Conservation (phyloP, 2,888 invertebrate species). For the Philonicus albiceps region DNA sequence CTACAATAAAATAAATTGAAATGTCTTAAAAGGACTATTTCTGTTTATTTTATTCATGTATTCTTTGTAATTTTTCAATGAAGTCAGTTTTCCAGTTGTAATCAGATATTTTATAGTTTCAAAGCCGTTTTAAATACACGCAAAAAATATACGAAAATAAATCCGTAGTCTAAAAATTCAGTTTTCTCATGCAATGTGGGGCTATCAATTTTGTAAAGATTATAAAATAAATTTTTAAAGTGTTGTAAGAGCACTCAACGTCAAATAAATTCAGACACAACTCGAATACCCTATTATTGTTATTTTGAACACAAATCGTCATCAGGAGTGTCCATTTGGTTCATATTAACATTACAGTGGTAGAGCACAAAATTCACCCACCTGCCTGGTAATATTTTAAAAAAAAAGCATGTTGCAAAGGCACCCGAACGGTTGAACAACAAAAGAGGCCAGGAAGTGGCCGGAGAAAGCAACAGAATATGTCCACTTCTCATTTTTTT, state of each 20-base stretch:
- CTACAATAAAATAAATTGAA: too few species aligned
- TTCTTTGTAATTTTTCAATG: too few species aligned
- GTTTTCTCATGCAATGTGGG: neutral
- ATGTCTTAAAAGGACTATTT: too few species aligned
- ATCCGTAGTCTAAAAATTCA: neutral
- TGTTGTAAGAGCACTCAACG: neutral
- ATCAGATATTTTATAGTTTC: too few species aligned
- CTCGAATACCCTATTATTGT: neutral
- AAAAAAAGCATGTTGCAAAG: neutral
- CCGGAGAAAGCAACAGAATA: conserved; percentile 16
- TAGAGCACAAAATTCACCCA: neutral
- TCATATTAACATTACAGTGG: neutral
- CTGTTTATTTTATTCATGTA: too few species aligned
- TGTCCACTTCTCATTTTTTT: conserved; percentile 9
- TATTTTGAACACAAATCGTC: neutral
- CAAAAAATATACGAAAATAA: neutral
- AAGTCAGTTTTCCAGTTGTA: too few species aligned
- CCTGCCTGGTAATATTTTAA: conserved; percentile 1
- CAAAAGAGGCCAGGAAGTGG: neutral
- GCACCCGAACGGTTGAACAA: neutral
- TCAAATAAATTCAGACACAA: neutral
- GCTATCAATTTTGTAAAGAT: neutral
- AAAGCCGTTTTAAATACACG: too few species aligned
- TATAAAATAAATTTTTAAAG: neutral
- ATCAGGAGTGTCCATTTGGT: neutral